These are phyloP conservation scores for Andrena hattorfiana DNA, from an alignment of 2,888 invertebrate species.

Conservation along the genomic window DNA sequence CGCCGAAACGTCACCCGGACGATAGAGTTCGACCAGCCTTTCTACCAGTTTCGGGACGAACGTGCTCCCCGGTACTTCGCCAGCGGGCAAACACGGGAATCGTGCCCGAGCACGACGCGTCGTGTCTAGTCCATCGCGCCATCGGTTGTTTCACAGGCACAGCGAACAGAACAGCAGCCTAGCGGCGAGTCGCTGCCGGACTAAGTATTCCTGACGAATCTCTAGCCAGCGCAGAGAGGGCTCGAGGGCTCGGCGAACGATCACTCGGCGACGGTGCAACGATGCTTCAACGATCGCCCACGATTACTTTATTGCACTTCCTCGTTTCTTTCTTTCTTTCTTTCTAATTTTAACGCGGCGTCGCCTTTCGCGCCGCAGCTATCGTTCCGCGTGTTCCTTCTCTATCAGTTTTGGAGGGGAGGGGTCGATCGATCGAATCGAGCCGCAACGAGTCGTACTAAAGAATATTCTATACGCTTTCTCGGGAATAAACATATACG, in stretches of 20 bases:
- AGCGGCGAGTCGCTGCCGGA: not conserved
- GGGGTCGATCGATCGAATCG: conserved; percentile 21
- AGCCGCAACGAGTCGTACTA: conserved; percentile 51
- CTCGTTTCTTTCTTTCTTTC: not conserved
- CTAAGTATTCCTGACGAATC: not conserved
- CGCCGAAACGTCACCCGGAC: not conserved
- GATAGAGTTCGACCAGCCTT: not conserved
- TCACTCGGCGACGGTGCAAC: conserved; percentile 34
- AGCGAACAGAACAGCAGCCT: not conserved
- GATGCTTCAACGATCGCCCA: conserved; percentile 32
- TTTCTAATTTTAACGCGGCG: not conserved
- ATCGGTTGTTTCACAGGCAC: conserved; percentile 15
- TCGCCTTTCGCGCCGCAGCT: conserved; percentile 12
- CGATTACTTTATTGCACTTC: not conserved
- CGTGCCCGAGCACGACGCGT: conserved; percentile 14
- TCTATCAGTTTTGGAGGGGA: not conserved
- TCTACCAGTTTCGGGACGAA: not conserved
- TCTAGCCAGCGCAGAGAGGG: not conserved
- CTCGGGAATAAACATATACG: conserved; percentile 46
- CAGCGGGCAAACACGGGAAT: conserved; percentile 11
- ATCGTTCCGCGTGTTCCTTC: conserved; percentile 8
- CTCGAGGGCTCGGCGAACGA: not conserved
- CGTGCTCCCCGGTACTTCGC: not conserved
- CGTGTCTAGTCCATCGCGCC: conserved; percentile 54
- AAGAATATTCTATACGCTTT: conserved; percentile 61